Evolutionary conservation across 1,140 invertebrate genomes (phyloP), one percentile per base, ranked within the genome.

Genomic region (Atopsyche davidsoni): DNA sequence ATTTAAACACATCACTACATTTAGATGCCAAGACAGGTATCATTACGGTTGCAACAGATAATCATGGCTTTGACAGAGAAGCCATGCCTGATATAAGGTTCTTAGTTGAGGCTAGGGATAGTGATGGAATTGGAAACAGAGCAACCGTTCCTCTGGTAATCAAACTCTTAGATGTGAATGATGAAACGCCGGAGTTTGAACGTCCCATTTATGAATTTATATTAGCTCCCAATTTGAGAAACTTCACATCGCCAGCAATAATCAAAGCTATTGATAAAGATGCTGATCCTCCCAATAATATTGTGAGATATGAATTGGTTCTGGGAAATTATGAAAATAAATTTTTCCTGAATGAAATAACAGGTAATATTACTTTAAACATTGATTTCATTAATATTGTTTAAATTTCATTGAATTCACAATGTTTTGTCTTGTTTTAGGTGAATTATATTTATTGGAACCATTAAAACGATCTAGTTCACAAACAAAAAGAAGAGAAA

Each of bases 71-170:
- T 45, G 92, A 96, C 67, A 78, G 92, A 32, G 92, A 97, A 72
- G 69, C 78, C 9, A 80, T 80, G 61, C 74, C 82, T 60, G 81
- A 82, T 57, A 81, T 89, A 63, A 79, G 81, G 62, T 76, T 95
- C 52, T 81, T 80, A 51, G 81, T 93, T 17, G 87, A 92, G 73
- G 92, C 91, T 18, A 77, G 83, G 57, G 92, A 95, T 67, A 86
- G 86, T 63, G 80, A 86, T 58, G 89, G 90, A 14, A 75, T 79
- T 57, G 91, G 90, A 19, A 80, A 88, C 58, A 78, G 75, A 47
- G 81, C 84, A 13, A 77, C 75, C 24, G 83, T 86, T 43, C 78
- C 79, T 47, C 75, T 93, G 35, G 77, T 84, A 45, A 79, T 91
- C 53, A 80, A 82, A 65, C 69, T 91, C 36, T 65, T 87, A 49